Base-by-base conservation (phyloP, 2,888 invertebrate genomes). In the Phlogophora meticulosa region DNA sequence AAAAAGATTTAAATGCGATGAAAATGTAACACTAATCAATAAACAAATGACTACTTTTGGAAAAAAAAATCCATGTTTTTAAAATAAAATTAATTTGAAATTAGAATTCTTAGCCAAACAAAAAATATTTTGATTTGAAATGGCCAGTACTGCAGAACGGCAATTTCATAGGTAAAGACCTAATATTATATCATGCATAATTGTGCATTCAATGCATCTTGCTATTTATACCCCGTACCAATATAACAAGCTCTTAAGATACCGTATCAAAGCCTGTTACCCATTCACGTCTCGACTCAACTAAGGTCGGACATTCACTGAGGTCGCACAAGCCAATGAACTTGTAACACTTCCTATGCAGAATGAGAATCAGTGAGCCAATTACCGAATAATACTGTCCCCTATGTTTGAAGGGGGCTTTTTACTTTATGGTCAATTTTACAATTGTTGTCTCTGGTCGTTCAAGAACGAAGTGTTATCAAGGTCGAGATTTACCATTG, bases 381-480 rank as follows among this genome's bases (percentile, higher is more conserved):
- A 82, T 81, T 72, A 69, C 79, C 58, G 40, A 77, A 81, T 80
- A 60, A 78, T 78, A 67, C 59, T 36, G 76, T 56, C 76, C 79
- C 76, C 81, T 75, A 69, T 61, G 56, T 9, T 32, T 32, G 60
- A 55, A 67, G 76, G 79, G 82, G 80, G 28, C 75, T 65, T 58
- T 67, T 60, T 73, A 80, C 76, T 80, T 81, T 79, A 78, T 68
- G 76, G 64, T 55, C 85, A 85, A 87, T 88, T 85, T 87, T 83
- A 79, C 87, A 87, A 87, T 88, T 86, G 84, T 61, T 43, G 13
- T 56, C 61, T 65, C 64, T 73, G 32, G 49, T 32, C 22, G n/a
- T 24, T 48, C 58, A 34, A 17, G 3, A 24, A 17, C 20, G 15
- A 52, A 28, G 32, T 52, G 4, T 1, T 28, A 1, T 36, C 17